Evolutionary conservation across 2,888 invertebrate genomes (phyloP), one percentile per base, ranked within the genome.

Genomic region (Acrobasis repandana): DNA sequence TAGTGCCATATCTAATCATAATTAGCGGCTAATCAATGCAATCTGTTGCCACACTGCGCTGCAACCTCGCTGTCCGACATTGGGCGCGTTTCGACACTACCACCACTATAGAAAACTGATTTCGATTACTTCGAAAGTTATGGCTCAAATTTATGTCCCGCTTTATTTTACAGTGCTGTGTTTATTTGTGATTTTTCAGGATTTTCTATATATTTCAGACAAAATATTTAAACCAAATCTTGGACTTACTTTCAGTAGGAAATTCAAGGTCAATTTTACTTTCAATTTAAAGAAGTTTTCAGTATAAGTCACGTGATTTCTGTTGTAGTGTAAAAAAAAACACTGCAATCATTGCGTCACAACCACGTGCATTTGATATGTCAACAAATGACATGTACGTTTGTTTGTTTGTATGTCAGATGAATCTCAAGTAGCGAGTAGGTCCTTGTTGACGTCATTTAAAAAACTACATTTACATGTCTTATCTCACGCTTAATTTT

Each of bases 21-120:
- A 60, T 60, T 60, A 52, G 52, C 51, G 47, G 9, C 64, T 66
- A 62, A 70, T 71, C 70, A 76, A 71, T 70, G 72, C 74, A 71
- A 72, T 71, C 67, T 60, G 66, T 77, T 78, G 76, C 77, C 71
- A 70, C 79, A 80, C 71, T 63, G 66, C 67, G 66, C 69, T 65
- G 74, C 77, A 78, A 78, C 79, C 78, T 80, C 78, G 76, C 68
- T 66, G 72, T 66, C 69, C 75, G 78, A 73, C 78, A 76, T 76
- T 77, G 80, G 76, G 66, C 73, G 71, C 61, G 74, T 84, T 82
- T 79, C 85, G 73, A 77, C 80, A 81, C 74, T 67, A 67, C 74
- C 67, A 61, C 69, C 67, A 61, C 69, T 73, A 70, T 75, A 72
- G 76, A 76, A 67, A 76, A 81, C 74, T 72, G 79, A 79, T 85